Evolutionary conservation across 92 coral and sea anemone species (phyloP).

Genomic region (Palythoa grandis): DNA sequence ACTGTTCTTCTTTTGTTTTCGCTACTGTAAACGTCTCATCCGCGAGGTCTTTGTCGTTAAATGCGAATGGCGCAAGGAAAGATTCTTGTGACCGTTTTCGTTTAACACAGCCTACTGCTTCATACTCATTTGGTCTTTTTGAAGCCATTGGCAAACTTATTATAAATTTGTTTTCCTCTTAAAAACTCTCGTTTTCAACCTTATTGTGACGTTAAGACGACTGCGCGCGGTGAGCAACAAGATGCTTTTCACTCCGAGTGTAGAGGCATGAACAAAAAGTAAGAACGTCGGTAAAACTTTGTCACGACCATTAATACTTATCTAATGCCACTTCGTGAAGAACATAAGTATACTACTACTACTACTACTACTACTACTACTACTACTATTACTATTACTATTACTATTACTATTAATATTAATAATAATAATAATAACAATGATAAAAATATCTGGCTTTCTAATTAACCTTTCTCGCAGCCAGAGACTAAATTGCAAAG

Average conservation of each 20-base stretch:
- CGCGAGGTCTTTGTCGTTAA: neutral
- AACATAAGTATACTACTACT: no score
- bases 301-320: no score
- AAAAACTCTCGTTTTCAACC: neutral
- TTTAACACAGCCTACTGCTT: conserved; percentile 6
- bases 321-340: no score
- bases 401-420: no score
- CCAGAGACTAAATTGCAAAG: no score
- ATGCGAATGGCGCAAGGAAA: neutral
- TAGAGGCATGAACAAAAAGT: no score
- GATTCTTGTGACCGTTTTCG: neutral
- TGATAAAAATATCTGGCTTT: no score
- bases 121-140: conserved; percentile 5
- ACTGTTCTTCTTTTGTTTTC: conserved; percentile 29
- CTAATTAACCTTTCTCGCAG: no score
- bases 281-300: no score
- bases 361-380: no score
- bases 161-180: neutral
- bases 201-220: neutral
- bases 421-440: no score
- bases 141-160: conserved; percentile 1
- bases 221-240: neutral
- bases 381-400: no score
- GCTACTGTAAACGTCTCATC: conserved; percentile 15
- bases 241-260: neutral